Base-by-base conservation (phyloP, 2,113 vertebrate species). In the Anthoscopus minutus region DNA sequence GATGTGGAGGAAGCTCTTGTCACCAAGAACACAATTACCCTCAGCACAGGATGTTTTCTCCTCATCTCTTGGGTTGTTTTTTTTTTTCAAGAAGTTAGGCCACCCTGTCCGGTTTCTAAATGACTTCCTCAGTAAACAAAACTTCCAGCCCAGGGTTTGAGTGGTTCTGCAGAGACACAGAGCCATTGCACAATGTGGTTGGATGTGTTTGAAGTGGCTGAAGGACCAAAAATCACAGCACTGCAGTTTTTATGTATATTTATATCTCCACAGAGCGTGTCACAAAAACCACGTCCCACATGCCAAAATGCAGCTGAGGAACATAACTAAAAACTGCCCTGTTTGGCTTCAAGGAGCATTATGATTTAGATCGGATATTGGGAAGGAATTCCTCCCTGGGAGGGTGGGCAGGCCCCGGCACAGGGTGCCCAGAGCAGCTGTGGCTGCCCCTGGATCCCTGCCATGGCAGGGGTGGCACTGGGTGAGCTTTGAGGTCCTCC, bases 61-160 rank as follows among this genome's bases (percentile, higher is more conserved):
- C 31, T 67, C 13, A 24, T 61, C 5, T 60, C 44, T 47, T 23
- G 24, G 20, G 5, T 45, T 45, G 0, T 3, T 17, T 30, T 38
- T 37, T 38, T 30, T 48, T 45, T 54, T 70, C 54, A 69, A 89
- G 93, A 95, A 94, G 85, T 93, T 56, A 48, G 57, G 85, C 66
- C 90, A 73, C 44, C 30, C 51, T 66, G 50, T 73, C 81, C 70
- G 13, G 81, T 95, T 94, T 96, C 92, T 89, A 91, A 94, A 96
- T 92, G 31, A 96, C 78, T 94, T 93, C 50, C 85, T 89, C 64
- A 45, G 79, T 60, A 78, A 77, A 69, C n/a, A 74, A 27, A 69
- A 35, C 79, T 65, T 57, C 7, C 33, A 71, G 37, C 2, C n/a
- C 40, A 5, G 70, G 74, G 28, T 37, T 56, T 18, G 22, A 47